phyloP scores from a whole-genome alignment of 2,113 vertebrate species.

The Vimba vimba region DNA sequence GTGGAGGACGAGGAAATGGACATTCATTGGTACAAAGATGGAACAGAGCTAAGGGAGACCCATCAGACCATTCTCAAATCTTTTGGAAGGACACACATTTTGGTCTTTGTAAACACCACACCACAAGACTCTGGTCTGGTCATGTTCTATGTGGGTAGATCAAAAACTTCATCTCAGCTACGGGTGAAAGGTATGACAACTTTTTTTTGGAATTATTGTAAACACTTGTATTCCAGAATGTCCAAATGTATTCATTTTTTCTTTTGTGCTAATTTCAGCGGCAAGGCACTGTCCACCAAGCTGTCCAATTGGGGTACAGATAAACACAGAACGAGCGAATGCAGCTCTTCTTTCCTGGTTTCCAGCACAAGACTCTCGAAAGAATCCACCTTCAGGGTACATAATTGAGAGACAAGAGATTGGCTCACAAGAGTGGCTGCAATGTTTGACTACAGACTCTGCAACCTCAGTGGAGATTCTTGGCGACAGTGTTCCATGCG shows the following conservation, averaged over 20 bases:
- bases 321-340: slow-evolving; percentile 87
- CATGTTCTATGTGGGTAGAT: slow-evolving; percentile 86
- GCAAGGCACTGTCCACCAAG: slow-evolving; percentile 86
- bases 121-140: slow-evolving; percentile 89
- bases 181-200: slow-evolving; percentile 87
- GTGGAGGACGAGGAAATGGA: slow-evolving; percentile 84
- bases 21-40: slow-evolving; percentile 89
- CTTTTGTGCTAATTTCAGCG: slow-evolving; percentile 69
- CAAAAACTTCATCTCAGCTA: slow-evolving; percentile 90
- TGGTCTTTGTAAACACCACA: slow-evolving; percentile 92
- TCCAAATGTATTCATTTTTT: not conserved
- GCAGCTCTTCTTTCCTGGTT: slow-evolving; percentile 88
- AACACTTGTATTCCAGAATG: not conserved
- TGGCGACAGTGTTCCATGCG: slow-evolving; percentile 86
- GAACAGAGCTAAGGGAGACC: slow-evolving; percentile 82
- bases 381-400: slow-evolving; percentile 83
- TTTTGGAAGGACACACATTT: slow-evolving; percentile 90
- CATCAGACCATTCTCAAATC: slow-evolving; percentile 87
- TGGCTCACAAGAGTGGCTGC: slow-evolving; percentile 87
- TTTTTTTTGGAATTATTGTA: not conserved
- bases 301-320: slow-evolving; percentile 82
- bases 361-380: slow-evolving; percentile 79
- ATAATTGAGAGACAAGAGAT: slow-evolving; percentile 89
- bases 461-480: slow-evolving; percentile 87
- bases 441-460: slow-evolving; percentile 89